Base-by-base conservation (phyloP, 2,113 vertebrate genomes). In the Microtus oregoni region DNA sequence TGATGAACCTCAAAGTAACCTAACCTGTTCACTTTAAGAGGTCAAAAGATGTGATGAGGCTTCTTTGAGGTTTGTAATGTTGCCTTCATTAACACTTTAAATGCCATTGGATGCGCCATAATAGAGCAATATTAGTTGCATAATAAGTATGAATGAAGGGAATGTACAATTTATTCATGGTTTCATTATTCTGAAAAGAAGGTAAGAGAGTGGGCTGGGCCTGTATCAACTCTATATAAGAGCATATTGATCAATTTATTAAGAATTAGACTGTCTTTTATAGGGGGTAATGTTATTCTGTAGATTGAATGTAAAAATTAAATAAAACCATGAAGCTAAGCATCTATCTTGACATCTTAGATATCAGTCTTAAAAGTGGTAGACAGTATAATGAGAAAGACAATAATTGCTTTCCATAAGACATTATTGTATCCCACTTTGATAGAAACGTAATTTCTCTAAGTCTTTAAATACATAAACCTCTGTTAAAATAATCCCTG, bases 401-500 rank as follows among this genome's bases (percentile, higher is more conserved):
- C 9, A 81, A 52, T n/a, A 3, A 44, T 90, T 82, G 78, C 3
- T 78, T 83, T 94, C 30, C 91, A 12, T 90, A 86, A 78, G 65
- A 76, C 88, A 83, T 82, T 79, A 55, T 35, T 89, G 30, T 89
- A 79, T 87, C 5, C 20, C 67, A n/a, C 26, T 67, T 81, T 91
- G 47, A 44, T 50, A 68, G 86, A 93, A 94, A 73, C 41, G 9
- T 47, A 47, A 55, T 94, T 92, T 81, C 73, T 5, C 9, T 47
- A 41, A 76, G 7, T 78, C 32, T 90, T 97, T 87, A 83, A 41
- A 77, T 7, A 88, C 10, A 72, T 35, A 19, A 78, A 7, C 58
- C 1, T 68, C 75, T 91, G 85, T 96, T 92, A 77, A 93, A 93
- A 86, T 86, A 87, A 93, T 95, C 47, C 9, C 52, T 83, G 47